phyloP scores from a whole-genome alignment of 1,140 invertebrate genomes.

The Macrotrachela quadricornifera region DNA sequence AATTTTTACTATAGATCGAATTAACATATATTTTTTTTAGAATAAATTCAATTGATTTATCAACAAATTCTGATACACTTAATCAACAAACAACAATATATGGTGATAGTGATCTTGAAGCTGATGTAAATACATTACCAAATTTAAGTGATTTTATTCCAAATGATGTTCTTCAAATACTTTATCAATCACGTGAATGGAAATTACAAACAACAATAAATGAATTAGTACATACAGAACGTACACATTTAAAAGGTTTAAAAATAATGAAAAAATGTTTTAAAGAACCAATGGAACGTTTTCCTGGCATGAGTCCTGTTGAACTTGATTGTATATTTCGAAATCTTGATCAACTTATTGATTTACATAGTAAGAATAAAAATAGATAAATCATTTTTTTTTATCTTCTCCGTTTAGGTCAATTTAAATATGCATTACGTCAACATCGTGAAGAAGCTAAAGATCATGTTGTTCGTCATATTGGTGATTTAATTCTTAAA shows the following conservation, averaged over 20 bases:
- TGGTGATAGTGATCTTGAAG: too few species aligned
- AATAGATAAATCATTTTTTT: not conserved
- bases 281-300: not conserved
- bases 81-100: too few species aligned
- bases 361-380: slow-evolving; percentile 3
- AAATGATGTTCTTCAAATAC: too few species aligned
- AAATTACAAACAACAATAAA: slow-evolving; percentile 8
- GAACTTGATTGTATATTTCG: slow-evolving; percentile 6
- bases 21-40: too few species aligned
- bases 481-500: not conserved
- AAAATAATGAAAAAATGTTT: slow-evolving; percentile 8
- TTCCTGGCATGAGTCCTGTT: not conserved
- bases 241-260: slow-evolving; percentile 6
- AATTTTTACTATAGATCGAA: too few species aligned
- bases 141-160: too few species aligned
- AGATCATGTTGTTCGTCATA: not conserved
- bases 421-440: slow-evolving; percentile 5
- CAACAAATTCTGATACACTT: too few species aligned
- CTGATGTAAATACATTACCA: too few species aligned
- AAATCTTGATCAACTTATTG: slow-evolving; percentile 3
- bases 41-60: too few species aligned
- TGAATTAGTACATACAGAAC: slow-evolving; percentile 8
- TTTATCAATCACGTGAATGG: too few species aligned
- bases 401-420: slow-evolving; percentile 1
- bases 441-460: not conserved